A percentile compares a stretch with the other conserved stretches of the same genome.
phyloP scores from a whole-genome alignment of 2,888 invertebrate genomes.

The Torymus texanus region DNA sequence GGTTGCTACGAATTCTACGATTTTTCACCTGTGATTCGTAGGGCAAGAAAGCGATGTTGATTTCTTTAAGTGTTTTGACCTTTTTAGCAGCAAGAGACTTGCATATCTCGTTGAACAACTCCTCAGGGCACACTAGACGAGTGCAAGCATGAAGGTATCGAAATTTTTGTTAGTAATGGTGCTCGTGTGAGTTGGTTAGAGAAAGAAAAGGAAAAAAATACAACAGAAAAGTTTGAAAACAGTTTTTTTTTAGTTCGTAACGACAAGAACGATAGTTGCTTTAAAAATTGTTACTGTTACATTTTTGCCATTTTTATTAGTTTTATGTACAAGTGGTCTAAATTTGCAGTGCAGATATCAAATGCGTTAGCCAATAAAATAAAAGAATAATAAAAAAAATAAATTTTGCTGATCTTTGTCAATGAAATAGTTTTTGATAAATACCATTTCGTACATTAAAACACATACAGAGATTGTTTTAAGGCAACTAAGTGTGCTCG shows the following conservation, averaged over 20 bases:
- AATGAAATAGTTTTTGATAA: too few relatives aligned
- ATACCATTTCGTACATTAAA: too few relatives aligned
- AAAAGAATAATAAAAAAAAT: too few relatives aligned
- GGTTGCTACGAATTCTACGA: slow-evolving; percentile 61
- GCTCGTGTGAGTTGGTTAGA: slow-evolving; percentile 38
- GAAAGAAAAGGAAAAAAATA: slow-evolving; percentile 15
- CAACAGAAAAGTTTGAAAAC: neutral
- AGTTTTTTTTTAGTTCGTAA: neutral
- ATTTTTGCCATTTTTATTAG: too few relatives aligned
- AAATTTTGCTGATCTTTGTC: too few relatives aligned
- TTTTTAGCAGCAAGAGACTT: slow-evolving; percentile 95
- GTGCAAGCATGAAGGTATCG: slow-evolving; percentile 50
- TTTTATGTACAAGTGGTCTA: too few relatives aligned
- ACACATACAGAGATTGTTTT: neutral
- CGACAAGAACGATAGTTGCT: slow-evolving; percentile 19
- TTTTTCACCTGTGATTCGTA: slow-evolving; percentile 94
- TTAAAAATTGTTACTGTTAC: neutral
- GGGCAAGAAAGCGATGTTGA: slow-evolving; percentile 98
- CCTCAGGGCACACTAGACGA: slow-evolving; percentile 92
- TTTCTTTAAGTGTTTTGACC: slow-evolving; percentile 98
- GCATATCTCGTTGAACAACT: slow-evolving; percentile 97
- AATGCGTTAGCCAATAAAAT: too few relatives aligned
- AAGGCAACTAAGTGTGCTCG: slow-evolving; percentile 21
- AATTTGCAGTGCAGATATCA: too few relatives aligned
- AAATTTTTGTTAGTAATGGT: slow-evolving; percentile 47